Percentiles rank a stretch among this genome's conserved stretches.
These are phyloP conservation scores for Callorhinus ursinus DNA, from an alignment of 2,113 vertebrate genomes.

Conservation along the genomic window DNA sequence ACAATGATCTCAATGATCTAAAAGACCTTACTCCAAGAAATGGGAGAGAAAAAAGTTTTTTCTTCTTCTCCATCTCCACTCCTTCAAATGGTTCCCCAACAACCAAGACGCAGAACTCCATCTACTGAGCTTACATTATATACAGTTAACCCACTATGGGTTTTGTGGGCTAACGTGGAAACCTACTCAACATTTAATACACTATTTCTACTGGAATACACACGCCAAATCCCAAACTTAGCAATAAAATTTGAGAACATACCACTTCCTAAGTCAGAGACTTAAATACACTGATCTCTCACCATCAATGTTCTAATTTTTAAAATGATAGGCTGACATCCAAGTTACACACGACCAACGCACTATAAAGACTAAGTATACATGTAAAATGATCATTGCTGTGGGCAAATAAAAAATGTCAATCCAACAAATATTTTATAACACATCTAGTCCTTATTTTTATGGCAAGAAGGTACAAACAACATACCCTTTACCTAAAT, in stretches of 20 bases:
- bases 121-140: background rate
- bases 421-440: background rate
- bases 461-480: background rate
- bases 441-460: background rate
- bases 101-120: background rate
- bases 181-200: background rate
- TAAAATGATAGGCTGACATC: background rate
- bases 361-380: background rate
- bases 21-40: background rate
- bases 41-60: background rate
- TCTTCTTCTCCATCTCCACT: background rate
- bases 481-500: background rate
- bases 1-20: background rate
- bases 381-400: background rate
- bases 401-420: background rate
- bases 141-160: background rate
- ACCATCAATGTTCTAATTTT: background rate
- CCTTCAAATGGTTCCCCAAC: background rate
- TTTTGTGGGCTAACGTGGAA: background rate
- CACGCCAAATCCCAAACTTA: slow-evolving; percentile 27
- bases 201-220: slow-evolving; percentile 1
- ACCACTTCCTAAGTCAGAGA: slow-evolving; percentile 13
- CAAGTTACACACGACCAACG: background rate
- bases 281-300: background rate
- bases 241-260: slow-evolving; percentile 18